These are phyloP conservation scores for Caenorhabditis zanzibari DNA, from an alignment of 2,888 invertebrate genomes.

Conservation along the genomic window DNA sequence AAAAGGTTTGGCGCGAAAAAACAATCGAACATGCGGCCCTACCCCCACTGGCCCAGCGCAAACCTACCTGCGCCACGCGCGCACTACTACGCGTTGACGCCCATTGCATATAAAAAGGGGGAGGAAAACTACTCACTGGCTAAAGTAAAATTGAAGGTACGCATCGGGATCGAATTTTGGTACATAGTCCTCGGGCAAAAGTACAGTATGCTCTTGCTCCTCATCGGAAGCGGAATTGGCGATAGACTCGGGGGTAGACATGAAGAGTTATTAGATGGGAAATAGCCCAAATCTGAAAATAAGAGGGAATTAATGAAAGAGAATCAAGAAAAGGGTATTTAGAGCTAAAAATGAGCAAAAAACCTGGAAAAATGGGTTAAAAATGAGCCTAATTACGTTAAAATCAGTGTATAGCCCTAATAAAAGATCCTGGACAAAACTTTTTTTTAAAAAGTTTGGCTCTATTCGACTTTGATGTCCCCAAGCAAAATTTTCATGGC, in stretches of 20 bases:
- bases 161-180: conserved; percentile 78
- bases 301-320: background rate
- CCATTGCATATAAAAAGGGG: background rate
- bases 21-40: too few relatives aligned
- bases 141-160: conserved; percentile 80
- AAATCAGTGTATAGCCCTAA: too few relatives aligned
- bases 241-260: conserved; percentile 28
- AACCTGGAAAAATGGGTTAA: too few relatives aligned
- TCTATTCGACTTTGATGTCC: too few relatives aligned
- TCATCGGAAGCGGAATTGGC: background rate
- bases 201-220: conserved; percentile 41
- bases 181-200: conserved; percentile 77
- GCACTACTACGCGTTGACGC: too few relatives aligned
- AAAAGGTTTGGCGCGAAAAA: background rate
- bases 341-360: background rate
- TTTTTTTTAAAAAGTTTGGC: too few relatives aligned
- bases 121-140: conserved; percentile 77
- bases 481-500: too few relatives aligned
- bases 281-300: background rate
- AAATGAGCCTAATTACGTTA: too few relatives aligned
- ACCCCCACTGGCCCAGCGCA: too few relatives aligned
- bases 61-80: too few relatives aligned
- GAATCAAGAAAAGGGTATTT: background rate
- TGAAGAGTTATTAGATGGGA: conserved; percentile 26
- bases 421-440: too few relatives aligned